Evolutionary conservation across 2,113 vertebrate genomes (phyloP), one percentile per base, ranked within the genome.

Genomic region (Oreochromis niloticus): DNA sequence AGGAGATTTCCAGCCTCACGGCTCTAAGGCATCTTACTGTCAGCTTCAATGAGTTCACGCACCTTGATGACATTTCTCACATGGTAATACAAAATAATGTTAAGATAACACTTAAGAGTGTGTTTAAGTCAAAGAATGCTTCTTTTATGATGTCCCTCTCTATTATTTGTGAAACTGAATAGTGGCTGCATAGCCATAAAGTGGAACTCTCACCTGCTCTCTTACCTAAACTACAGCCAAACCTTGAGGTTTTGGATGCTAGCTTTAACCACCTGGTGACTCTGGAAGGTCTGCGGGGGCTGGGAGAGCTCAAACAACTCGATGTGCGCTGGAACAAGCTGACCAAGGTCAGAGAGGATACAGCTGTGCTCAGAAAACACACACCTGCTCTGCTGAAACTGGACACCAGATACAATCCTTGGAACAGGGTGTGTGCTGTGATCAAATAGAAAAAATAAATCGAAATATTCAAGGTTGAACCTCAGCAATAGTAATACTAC

Each of bases 311-410:
- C 43, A 96, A 94, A 63, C 85, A 97, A 82, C 96, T 98, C n/a
- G 96, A 97, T 81, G 90, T 98, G 87, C 91, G 96, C 88, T 98
- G 97, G 96, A 98, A 97, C 87, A 93, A 96, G 68, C 83, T 98
- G 86, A 97, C 95, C 91, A 96, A 94, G 17, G 90, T 94, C 57
- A 92, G 93, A 4, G 93, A 97, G 43, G 97, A 97, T 22, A 94
- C 75, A 2, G 95, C 95, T 22, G 89, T 96, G 46, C 95, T 97
- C 84, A 90, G 94, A 73, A 97, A 97, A 88, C 96, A 98, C 16
- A 88, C 95, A 7, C 86, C 94, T 10, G 93, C 84, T 13, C 90
- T 96, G 81, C 88, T 96, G 14, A 95, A 73, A 36, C 96, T 97
- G 48, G 95, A 97, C 89, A 95, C 97, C 30, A 92, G 92, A 27